Base-by-base conservation (phyloP, 1,140 invertebrate species). In the Penaeus vannamei region DNA sequence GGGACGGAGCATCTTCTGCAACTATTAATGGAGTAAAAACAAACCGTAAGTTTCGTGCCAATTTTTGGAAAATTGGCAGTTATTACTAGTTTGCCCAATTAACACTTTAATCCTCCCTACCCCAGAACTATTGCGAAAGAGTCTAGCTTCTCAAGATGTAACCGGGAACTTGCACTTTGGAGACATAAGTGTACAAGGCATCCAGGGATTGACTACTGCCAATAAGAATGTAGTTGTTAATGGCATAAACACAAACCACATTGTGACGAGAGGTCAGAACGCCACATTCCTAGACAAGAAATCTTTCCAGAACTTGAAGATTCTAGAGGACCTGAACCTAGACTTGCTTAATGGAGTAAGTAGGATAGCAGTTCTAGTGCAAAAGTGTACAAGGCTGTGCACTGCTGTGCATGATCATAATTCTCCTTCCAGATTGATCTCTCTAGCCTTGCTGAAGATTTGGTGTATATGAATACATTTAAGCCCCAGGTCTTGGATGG, bases 221-320 rank as follows among this genome's bases (percentile, higher is more conserved):
- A 42, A 66, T n/a, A 22, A 26, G 3, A 59, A 79, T 1, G 29
- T 87, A 4, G 19, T 14, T 0, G 59, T 87, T 53, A 87, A 87
- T 69, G 86, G 86, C 61, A 19, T 87, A 42, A 32, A 82, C 23
- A 87, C 86, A 23, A 23, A 60, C 1, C 32, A 62, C 23, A 81
- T 87, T 20, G 86, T 87, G 2, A 81, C 20, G 0, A 36, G n/a
- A 26, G 77, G 62, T 5, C 5, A 32, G 10, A 26, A 82, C 23
- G 86, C 60, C 7, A 82, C 79, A 1, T 86, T 86, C 42, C 36
- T 66, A 5, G 77, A 46, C 23, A 87, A 81, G 36, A 87, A 87
- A 46, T 72, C 62, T 29, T 87, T 87, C 79, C 10, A 19, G 10
- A 59, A 29, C 36, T 10, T 87, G 29, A 29, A 12, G n/a, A 10